Evolutionary conservation across 2,113 vertebrate genomes (phyloP).

Genomic region (Neogale vison): DNA sequence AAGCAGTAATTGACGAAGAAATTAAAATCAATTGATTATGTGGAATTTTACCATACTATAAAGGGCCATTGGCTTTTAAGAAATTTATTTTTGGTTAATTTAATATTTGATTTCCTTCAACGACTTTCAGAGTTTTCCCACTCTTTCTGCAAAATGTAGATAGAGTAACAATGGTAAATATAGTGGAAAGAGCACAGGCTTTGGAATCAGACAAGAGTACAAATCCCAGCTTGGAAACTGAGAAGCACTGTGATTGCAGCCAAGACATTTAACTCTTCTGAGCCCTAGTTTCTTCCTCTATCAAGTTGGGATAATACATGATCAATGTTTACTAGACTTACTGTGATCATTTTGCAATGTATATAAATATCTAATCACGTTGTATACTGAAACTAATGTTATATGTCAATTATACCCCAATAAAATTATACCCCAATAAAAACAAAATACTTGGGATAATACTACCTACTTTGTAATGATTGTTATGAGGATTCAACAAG

Average conservation of each 20-base stretch:
- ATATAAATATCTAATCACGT: not conserved
- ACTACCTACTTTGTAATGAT: not conserved
- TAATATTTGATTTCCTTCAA: not conserved
- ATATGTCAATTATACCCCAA: not conserved
- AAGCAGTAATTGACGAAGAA: conserved; percentile 27
- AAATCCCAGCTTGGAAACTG: not conserved
- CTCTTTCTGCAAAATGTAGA: not conserved
- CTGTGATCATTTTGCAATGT: not conserved
- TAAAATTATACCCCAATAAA: not conserved
- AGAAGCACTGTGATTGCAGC: not conserved
- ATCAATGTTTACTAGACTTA: not conserved
- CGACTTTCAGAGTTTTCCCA: not conserved
- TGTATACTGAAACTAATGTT: not conserved
- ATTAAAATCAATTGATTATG: not conserved
- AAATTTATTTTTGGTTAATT: not conserved
- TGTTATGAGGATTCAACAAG: not conserved
- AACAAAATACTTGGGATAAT: not conserved
- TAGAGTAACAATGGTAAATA: not conserved
- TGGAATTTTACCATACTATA: not conserved
- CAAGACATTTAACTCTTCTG: not conserved
- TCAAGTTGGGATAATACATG: not conserved
- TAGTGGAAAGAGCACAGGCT: not conserved
- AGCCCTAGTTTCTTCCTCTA: not conserved
- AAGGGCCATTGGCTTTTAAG: not conserved
- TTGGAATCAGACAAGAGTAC: not conserved